Evolutionary conservation across 2,113 vertebrate species (phyloP).

Genomic region (Hemibagrus wyckioides): DNA sequence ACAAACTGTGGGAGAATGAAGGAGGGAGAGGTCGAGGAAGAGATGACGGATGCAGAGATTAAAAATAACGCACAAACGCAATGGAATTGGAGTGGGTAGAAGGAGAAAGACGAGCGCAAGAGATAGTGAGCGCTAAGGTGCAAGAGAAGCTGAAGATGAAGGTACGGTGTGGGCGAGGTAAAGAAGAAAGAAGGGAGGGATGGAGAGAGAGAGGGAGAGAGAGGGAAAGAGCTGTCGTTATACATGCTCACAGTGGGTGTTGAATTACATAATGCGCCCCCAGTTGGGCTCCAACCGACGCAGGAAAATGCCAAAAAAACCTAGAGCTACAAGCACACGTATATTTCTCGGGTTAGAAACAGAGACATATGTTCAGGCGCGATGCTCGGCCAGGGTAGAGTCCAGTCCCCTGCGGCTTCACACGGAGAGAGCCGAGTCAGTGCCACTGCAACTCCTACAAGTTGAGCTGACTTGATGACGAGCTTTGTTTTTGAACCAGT

Average conservation of each 20-base stretch:
- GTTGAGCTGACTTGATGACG: neutral
- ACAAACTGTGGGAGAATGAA: neutral
- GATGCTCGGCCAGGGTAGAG: neutral
- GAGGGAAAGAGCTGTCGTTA: conserved; percentile 35
- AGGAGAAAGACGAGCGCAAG: conserved; percentile 19
- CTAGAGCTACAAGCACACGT: neutral
- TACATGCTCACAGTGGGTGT: conserved; percentile 43
- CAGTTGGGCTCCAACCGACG: conserved; percentile 58
- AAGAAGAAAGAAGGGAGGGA: conserved; percentile 44
- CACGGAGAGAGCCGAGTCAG: neutral
- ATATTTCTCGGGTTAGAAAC: neutral
- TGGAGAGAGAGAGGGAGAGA: conserved; percentile 38
- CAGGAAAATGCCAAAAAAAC: conserved; percentile 46
- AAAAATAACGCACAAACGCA: conserved; percentile 14
- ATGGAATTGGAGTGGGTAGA: conserved; percentile 2
- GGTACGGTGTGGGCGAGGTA: conserved; percentile 32
- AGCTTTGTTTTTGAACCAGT: neutral
- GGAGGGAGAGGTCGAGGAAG: conserved; percentile 7
- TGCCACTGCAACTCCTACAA: neutral
- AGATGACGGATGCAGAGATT: conserved; percentile 8
- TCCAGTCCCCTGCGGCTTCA: neutral
- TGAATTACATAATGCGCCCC: conserved; percentile 67
- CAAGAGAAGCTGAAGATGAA: conserved; percentile 41
- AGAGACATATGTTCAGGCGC: neutral
- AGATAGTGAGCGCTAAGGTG: neutral